Conservation (phyloP, 1,140 invertebrate species). For the Eueides isabella region DNA sequence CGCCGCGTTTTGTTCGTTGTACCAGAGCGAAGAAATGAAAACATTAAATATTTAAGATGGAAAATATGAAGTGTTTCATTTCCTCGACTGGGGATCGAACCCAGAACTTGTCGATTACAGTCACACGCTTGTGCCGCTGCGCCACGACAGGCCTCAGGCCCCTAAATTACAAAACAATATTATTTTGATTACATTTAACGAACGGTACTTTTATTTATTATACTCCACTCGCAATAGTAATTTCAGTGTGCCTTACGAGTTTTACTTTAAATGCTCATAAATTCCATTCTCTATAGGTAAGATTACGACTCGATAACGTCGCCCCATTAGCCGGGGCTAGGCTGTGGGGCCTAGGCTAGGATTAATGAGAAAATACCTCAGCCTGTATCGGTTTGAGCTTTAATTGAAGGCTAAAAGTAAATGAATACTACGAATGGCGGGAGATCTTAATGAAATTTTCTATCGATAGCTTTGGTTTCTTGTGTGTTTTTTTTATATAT, state of each 20-base stretch:
- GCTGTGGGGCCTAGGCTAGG: constrained; percentile 18
- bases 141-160: too few species aligned
- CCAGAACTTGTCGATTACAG: too few species aligned
- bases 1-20: too few species aligned
- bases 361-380: constrained; percentile 25
- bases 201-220: background rate
- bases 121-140: too few species aligned
- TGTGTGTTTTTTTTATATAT: too few species aligned
- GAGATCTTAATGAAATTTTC: background rate
- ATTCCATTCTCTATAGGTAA: background rate
- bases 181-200: background rate
- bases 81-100: too few species aligned
- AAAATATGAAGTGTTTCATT: too few species aligned
- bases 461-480: background rate
- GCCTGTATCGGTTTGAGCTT: constrained; percentile 18
- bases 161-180: background rate
- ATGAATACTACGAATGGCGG: background rate
- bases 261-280: constrained; percentile 1
- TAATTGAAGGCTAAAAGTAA: constrained; percentile 23
- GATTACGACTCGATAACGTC: constrained; percentile 24
- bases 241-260: background rate
- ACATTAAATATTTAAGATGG: too few species aligned
- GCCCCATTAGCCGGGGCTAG: constrained; percentile 16
- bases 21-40: too few species aligned
- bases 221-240: background rate